Base-by-base conservation (phyloP, 2,113 vertebrate species). In the Polypterus bichir region DNA sequence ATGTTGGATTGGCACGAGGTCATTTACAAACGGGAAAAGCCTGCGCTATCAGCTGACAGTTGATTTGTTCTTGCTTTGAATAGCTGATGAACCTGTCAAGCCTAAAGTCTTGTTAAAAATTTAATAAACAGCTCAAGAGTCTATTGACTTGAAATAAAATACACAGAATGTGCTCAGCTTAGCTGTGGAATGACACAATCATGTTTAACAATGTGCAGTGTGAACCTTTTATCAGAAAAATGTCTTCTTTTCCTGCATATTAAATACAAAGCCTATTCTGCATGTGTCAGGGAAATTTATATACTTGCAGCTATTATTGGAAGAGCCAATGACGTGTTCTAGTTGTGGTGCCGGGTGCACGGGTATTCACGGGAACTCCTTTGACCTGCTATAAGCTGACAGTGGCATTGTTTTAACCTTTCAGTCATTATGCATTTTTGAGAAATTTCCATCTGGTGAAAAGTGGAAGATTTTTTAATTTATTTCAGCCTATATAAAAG, bases 51-150 rank as follows among this genome's bases (percentile, higher is more conserved):
- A 55, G 61, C 75, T 78, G 80, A 85, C 76, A 78, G 80, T 77
- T 59, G 71, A 73, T 80, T 71, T 72, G 76, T 77, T 60, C 71
- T 77, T 84, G 79, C 77, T 87, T 81, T 81, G 83, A 87, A 86
- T 81, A 77, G 79, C 77, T 82, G 85, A 88, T 81, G 84, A 90
- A 83, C 80, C 84, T 71, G 66, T 77, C 80, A 76, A 74, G 77
- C 77, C 73, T 66, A 71, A 74, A 77, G 66, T 68, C 79, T 72
- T 82, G 83, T 90, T 80, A 80, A 86, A 89, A 89, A 86, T 81
- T 77, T 87, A 90, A 90, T 91, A 90, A 86, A 86, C 77, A 86
- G 74, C 77, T 82, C 69, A 70, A 74, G 79, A 81, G 80, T 81
- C 79, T 79, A 82, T 83, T 78, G 85, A 83, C 80, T 83, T 71